These are phyloP conservation scores for Danaus melanippus DNA, from an alignment of 1,140 invertebrate species.

Conservation along the genomic window DNA sequence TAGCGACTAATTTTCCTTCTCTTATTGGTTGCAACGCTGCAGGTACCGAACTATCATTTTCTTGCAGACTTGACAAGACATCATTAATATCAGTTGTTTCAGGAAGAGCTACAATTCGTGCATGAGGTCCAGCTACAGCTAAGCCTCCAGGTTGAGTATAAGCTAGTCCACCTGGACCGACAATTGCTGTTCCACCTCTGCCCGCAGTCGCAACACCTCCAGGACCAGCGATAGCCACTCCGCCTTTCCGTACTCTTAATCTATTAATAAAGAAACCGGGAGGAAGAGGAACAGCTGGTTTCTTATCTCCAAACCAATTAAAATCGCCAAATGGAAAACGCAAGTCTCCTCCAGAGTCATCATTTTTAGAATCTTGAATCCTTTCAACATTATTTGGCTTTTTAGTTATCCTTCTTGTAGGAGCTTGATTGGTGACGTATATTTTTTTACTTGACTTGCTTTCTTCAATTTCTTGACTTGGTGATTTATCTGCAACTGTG, in stretches of 20 bases:
- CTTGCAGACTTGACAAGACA: constrained; percentile 36
- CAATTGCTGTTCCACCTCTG: constrained; percentile 80
- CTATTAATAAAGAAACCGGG: constrained; percentile 77
- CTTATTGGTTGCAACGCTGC: constrained; percentile 48
- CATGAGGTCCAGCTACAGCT: constrained; percentile 79
- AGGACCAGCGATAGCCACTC: constrained; percentile 82
- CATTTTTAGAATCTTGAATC: constrained; percentile 32
- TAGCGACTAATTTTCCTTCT: constrained; percentile 78
- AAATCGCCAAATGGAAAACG: constrained; percentile 49
- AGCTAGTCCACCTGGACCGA: constrained; percentile 80
- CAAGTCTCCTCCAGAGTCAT: constrained; percentile 32
- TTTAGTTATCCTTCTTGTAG: constrained; percentile 32
- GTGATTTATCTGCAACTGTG: constrained; percentile 25
- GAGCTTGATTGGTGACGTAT: constrained; percentile 31
- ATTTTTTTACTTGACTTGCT: constrained; percentile 34
- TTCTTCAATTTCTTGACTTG: constrained; percentile 29
- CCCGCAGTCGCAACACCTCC: constrained; percentile 82
- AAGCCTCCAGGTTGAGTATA: constrained; percentile 79
- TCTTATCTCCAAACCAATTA: constrained; percentile 47
- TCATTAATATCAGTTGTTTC: constrained; percentile 70
- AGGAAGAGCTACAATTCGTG: constrained; percentile 76
- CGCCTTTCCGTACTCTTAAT: constrained; percentile 77
- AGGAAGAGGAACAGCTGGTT: constrained; percentile 47
- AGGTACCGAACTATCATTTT: constrained; percentile 40
- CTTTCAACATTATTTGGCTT: constrained; percentile 23